A percentile compares a stretch with the other conserved stretches of the same genome.
These are phyloP conservation scores for Watsonalla binaria DNA, from an alignment of 2,888 invertebrate species.

Conservation along the genomic window DNA sequence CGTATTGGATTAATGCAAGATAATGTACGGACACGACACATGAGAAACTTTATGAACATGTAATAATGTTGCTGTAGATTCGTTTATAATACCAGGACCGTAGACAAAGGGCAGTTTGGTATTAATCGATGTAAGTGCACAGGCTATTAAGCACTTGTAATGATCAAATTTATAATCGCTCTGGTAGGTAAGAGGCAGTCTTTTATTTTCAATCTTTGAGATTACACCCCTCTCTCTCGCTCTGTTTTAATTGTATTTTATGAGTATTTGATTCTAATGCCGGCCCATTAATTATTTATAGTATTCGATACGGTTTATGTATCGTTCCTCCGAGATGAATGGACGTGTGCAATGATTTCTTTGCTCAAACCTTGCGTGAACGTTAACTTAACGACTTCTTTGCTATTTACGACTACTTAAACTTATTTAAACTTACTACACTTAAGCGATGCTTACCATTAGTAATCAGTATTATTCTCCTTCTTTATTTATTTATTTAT, in stretches of 20 bases:
- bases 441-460: neutral
- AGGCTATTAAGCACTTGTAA: conserved; percentile 70
- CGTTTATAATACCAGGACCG: conserved; percentile 18
- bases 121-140: conserved; percentile 62
- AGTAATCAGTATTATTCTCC: no score
- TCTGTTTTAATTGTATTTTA: conserved; percentile 79
- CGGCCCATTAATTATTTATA: conserved; percentile 76
- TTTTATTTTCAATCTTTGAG: conserved; percentile 70
- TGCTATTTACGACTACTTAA: conserved; percentile 11
- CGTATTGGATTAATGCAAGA: conserved; percentile 40
- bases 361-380: conserved; percentile 42
- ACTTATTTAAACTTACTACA: neutral
- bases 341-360: conserved; percentile 47
- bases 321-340: conserved; percentile 56
- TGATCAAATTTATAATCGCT: conserved; percentile 75
- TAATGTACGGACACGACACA: conserved; percentile 30
- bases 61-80: conserved; percentile 22
- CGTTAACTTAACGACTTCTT: conserved; percentile 24
- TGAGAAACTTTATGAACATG: conserved; percentile 27
- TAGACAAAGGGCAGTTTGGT: conserved; percentile 50
- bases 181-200: conserved; percentile 69
- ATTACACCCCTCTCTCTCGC: conserved; percentile 61
- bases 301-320: conserved; percentile 76
- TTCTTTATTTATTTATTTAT: no score
- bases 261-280: conserved; percentile 79